Base-by-base conservation (phyloP, 2,113 vertebrate species). In the Sula dactylatra region DNA sequence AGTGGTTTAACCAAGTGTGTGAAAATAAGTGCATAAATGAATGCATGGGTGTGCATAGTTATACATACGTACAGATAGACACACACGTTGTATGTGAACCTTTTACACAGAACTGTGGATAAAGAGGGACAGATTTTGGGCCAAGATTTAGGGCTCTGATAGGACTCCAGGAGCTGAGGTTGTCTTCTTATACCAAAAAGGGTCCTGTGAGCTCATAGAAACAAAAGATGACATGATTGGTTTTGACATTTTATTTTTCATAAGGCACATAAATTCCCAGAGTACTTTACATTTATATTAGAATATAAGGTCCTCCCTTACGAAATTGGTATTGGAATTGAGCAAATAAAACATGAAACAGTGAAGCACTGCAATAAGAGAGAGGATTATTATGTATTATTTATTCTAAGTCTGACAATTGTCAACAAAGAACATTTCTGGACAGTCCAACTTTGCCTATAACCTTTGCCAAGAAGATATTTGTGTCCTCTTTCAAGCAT, bases 21-120 rank as follows among this genome's bases (percentile, higher is more conserved):
- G 66, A 54, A 42, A 59, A 64, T 2, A 3, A 65, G 7, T 29
- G 13, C 11, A 16, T 20, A 31, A 2, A 2, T 59, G 58, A 85
- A 90, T 42, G 2, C 7, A 4, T 31, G 13, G 40, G 16, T 29
- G 9, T 64, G 52, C 10, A 21, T 13, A 25, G 16, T 25, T 45
- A 42, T 7, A 26, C 3, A 5, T 7, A 16, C 0, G 2, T 21
- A 49, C 9, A 91, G 27, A 36, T 3, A 56, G 3, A 9, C 25
- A 26, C 5, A 17, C 9, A 10, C 13, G 9, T 16, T 40, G 22
- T 7, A 40, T 1, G 1, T 70, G 40, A 78, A 27, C 22, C 1
- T 67, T 79, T 73, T 38, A 25, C 10, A 32, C 22, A 25, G 52
- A 49, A 1, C 15, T 2, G 3, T 18, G 38, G 9, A 40, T n/a